Evolutionary conservation across 2,888 invertebrate species (phyloP).

Genomic region (Tetragnatha montana): DNA sequence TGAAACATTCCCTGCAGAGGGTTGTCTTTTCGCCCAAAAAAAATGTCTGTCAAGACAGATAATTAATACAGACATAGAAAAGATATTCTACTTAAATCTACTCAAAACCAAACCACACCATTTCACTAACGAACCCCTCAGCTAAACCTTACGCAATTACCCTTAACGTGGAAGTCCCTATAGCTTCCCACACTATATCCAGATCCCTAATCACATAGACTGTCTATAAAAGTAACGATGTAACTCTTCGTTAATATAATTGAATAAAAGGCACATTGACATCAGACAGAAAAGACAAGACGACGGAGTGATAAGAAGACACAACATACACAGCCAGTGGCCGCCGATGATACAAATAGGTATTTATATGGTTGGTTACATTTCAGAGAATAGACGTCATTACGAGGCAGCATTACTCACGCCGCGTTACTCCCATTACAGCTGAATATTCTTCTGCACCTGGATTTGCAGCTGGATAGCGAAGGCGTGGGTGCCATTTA

Average conservation of each 20-base stretch:
- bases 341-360: not conserved
- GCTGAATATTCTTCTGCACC: not conserved
- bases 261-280: not conserved
- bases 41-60: too few relatives aligned
- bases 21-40: too few relatives aligned
- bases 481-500: not conserved
- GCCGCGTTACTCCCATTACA: not conserved
- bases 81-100: too few relatives aligned
- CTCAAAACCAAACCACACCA: too few relatives aligned
- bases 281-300: not conserved
- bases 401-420: not conserved
- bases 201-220: not conserved
- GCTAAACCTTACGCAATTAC: too few relatives aligned
- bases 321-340: not conserved
- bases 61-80: too few relatives aligned
- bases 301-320: not conserved
- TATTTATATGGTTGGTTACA: not conserved
- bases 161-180: too few relatives aligned
- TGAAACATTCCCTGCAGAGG: too few relatives aligned
- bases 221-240: not conserved
- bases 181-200: too few relatives aligned
- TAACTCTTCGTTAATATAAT: not conserved
- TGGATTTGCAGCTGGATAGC: not conserved
- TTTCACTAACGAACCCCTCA: too few relatives aligned
- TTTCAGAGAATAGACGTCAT: not conserved